Evolutionary conservation across 2,888 invertebrate genomes (phyloP), one percentile per base, ranked within the genome.

Genomic region (Octonoba sinensis): DNA sequence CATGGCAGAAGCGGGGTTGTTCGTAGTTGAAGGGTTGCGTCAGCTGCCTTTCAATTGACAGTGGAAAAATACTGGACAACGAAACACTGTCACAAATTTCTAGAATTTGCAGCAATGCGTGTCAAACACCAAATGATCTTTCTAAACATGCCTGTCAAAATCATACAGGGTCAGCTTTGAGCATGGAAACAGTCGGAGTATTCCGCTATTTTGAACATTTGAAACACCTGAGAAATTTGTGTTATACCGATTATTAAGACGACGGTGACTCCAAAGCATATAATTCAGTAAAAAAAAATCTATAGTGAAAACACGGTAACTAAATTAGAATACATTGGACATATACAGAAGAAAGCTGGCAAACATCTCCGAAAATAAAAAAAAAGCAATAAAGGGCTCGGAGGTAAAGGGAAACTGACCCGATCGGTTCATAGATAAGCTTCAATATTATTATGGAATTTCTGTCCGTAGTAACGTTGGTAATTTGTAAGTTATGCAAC

Each of bases 391-490:
- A 67, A 54, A 67, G 13, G n/a, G 15, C 36, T 67, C 4, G 27
- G 54, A 0, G 51, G 72, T n/a, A 72, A 27, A 64, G 64, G 70
- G 8, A 70, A 70, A 57, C 22, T 70, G 44, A 57, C 70, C n/a
- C 0, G 70, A 70, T 36, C 12, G 6, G 2, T 70, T 56, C 44
- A 70, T 70, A 1, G 57, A 70, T 36, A 27, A 44, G 11, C 18
- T 70, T 0, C 70, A 70, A 70, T 57, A 57, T 22, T 70, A 70
- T 36, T n/a, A n/a, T n/a, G n/a, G n/a, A n/a, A n/a, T n/a, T 57
- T 57, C 16, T n/a, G n/a, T n/a, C n/a, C 71, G 57, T 74, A n/a
- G n/a, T n/a, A n/a, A n/a, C n/a, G n/a, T n/a, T n/a, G n/a, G n/a
- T n/a, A n/a, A n/a, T n/a, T n/a, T n/a, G n/a, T n/a, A n/a, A n/a